Evolutionary conservation across 1,140 invertebrate genomes (phyloP).

Genomic region (Stegodyphus mimosarum): DNA sequence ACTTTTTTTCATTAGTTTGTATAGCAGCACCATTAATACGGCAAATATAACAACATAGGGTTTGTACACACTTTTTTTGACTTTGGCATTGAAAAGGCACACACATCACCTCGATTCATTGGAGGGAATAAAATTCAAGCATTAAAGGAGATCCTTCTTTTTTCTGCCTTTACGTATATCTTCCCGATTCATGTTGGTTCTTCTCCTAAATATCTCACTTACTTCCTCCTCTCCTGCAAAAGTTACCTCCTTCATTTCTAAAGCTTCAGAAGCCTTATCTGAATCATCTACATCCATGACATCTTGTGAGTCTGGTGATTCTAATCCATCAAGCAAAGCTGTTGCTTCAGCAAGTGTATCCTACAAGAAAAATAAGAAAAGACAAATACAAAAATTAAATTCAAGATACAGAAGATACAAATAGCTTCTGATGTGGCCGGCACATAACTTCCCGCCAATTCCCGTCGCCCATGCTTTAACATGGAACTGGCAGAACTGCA

Average conservation of each 20-base stretch:
- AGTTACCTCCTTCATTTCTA: background rate
- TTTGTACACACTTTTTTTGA: conserved; percentile 30
- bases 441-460: too few species aligned
- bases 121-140: background rate
- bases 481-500: too few species aligned
- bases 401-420: too few species aligned
- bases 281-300: conserved; percentile 65
- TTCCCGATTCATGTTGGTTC: too few species aligned
- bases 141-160: background rate
- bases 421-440: too few species aligned
- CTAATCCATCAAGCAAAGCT: conserved; percentile 69
- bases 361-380: conserved; percentile 64
- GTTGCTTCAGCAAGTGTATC: conserved; percentile 70
- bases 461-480: too few species aligned
- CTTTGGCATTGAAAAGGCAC: conserved; percentile 54
- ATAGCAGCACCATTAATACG: conserved; percentile 13
- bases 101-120: background rate
- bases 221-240: too few species aligned
- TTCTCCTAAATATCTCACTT: too few species aligned
- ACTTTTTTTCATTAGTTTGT: too few species aligned
- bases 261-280: background rate
- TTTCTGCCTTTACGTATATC: too few species aligned
- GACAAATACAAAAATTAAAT: too few species aligned
- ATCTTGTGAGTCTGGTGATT: conserved; percentile 65
- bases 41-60: background rate